Evolutionary conservation across 2,797 vertebrate genomes (phyloP).

Genomic region (Acrocephalus scirpaceus): DNA sequence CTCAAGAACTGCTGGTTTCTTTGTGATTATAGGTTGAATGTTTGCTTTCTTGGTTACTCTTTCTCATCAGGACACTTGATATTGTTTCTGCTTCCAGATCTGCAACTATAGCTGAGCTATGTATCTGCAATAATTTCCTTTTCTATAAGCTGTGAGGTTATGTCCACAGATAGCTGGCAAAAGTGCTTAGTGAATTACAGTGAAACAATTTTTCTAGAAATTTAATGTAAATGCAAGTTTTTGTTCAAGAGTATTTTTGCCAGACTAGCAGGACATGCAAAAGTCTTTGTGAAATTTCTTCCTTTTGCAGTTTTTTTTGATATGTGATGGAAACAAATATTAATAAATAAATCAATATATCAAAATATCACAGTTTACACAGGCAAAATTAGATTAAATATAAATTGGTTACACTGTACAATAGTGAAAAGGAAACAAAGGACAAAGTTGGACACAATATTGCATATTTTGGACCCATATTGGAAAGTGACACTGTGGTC

Average conservation of each 20-base stretch:
- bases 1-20: background rate
- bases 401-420: background rate
- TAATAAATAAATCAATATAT: background rate
- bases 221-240: background rate
- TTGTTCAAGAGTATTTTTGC: background rate
- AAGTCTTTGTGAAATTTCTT: background rate
- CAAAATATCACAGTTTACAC: background rate
- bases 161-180: background rate
- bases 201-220: background rate
- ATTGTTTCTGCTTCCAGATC: background rate
- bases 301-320: background rate
- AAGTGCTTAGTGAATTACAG: background rate
- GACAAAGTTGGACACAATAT: background rate
- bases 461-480: background rate
- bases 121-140: background rate
- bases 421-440: background rate
- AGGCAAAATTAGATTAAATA: background rate
- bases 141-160: background rate
- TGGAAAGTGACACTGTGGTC: background rate
- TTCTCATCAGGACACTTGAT: background rate
- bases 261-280: background rate
- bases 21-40: background rate
- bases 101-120: background rate
- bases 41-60: background rate
- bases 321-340: background rate